Evolutionary conservation across 2,797 vertebrate species (phyloP), one percentile per base, ranked within the genome.

Genomic region (Heteromormyrus szaboi): DNA sequence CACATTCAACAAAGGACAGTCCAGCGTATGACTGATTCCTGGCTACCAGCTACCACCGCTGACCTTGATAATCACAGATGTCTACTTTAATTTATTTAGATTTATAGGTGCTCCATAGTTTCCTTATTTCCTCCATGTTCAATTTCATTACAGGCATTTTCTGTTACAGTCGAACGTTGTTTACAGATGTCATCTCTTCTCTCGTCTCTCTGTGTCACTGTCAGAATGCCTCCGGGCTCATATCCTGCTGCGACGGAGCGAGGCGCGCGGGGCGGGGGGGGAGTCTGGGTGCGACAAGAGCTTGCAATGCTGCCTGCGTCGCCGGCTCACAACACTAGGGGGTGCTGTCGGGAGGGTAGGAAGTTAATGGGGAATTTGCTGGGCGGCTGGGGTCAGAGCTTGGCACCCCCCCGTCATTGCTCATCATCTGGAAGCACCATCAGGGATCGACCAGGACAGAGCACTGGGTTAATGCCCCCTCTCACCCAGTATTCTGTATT

Each of bases 401-500:
- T 87, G 44, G 25, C 25, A 0, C 25, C 25, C 25, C 25, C 25
- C 25, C 25, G 25, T 56, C 54, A 56, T 2, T 56, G 19, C 19
- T 56, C 54, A 56, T 56, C 53, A 56, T 37, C 19, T 17, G n/a
- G 19, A 6, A 50, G 86, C 83, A 53, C 85, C 76, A n/a, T 41
- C 33, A 62, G 91, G 88, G 91, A 89, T 92, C 90, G 89, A 90
- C 92, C 85, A 59, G 89, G 90, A 89, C 90, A 92, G 92, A 91
- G 90, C 90, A 90, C 90, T 41, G 89, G 92, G 91, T 92, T 93
- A 94, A 93, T 93, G 92, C 90, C 91, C 93, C 91, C 91, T 90
- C 87, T 94, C 94, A 95, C 95, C 94, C 95, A 94, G 92, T 56
- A 56, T 86, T 53, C 46, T 90, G 92, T 54, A 54, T 92, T 94